These are phyloP conservation scores for Mantis religiosa DNA, from an alignment of 2,888 invertebrate genomes.

Conservation along the genomic window DNA sequence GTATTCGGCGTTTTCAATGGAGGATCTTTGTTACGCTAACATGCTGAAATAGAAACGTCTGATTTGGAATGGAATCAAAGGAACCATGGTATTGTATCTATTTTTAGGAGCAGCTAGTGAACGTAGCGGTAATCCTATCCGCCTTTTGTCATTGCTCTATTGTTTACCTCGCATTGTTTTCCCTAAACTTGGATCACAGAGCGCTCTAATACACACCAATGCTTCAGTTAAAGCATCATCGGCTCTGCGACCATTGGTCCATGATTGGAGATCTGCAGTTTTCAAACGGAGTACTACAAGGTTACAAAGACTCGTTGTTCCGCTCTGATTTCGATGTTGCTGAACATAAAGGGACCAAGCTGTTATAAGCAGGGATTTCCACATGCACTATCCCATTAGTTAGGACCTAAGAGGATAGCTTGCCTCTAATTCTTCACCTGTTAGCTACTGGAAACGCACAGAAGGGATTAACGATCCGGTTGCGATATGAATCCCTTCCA, in stretches of 20 bases:
- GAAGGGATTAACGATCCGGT: background rate
- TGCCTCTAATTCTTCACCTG: background rate
- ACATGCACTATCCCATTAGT: background rate
- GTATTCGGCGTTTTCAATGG: no score
- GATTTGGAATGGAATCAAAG: background rate
- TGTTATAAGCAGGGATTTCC: background rate
- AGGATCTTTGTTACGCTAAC: background rate
- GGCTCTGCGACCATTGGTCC: background rate
- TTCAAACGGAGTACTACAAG: background rate
- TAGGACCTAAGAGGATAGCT: background rate
- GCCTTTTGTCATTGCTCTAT: background rate
- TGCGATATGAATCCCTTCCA: no score
- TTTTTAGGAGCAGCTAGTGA: background rate
- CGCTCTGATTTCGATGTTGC: no score
- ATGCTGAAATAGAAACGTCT: background rate
- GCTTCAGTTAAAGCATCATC: background rate
- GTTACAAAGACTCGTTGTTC: background rate
- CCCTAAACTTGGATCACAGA: background rate
- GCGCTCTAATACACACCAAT: background rate
- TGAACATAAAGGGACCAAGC: background rate
- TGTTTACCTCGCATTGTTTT: background rate
- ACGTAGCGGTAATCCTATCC: background rate
- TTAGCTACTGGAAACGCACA: background rate
- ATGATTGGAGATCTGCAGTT: background rate
- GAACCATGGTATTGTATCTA: background rate